Evolutionary conservation across 2,888 invertebrate genomes (phyloP).

Genomic region (Crepidodera aurea): DNA sequence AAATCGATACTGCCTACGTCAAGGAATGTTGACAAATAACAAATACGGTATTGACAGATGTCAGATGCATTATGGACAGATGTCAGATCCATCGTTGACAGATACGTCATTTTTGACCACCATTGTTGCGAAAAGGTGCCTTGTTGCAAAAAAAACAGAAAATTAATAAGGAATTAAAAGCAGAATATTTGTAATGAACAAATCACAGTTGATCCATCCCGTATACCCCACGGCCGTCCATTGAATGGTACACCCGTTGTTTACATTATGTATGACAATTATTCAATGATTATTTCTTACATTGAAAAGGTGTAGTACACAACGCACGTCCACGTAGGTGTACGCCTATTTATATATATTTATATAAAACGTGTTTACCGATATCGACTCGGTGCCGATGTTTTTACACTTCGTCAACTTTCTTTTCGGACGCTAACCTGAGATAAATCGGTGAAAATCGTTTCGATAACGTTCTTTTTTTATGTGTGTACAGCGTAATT

Average conservation of each 20-base stretch:
- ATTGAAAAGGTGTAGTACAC: slow-evolving; percentile 41
- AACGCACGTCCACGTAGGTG: too few species aligned
- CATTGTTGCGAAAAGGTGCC: too few species aligned
- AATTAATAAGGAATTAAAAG: too few species aligned
- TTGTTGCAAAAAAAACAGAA: too few species aligned
- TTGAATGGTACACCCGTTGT: slow-evolving; percentile 6
- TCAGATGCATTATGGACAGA: too few species aligned
- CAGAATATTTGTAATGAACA: too few species aligned
- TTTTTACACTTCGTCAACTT: slow-evolving; percentile 18
- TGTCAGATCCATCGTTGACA: too few species aligned
- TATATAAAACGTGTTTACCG: slow-evolving; percentile 41
- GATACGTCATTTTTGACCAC: too few species aligned
- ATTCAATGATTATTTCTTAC: slow-evolving; percentile 40
- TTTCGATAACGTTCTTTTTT: not conserved
- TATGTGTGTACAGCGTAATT: not conserved
- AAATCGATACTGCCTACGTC: too few species aligned
- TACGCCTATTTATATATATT: slow-evolving; percentile 43
- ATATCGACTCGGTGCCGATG: too few species aligned
- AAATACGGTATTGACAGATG: too few species aligned
- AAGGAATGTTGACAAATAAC: too few species aligned
- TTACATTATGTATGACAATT: slow-evolving; percentile 35
- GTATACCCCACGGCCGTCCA: not conserved
- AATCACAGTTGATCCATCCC: not conserved
- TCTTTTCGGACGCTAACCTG: slow-evolving; percentile 8
- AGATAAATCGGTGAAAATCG: slow-evolving; percentile 5